These are phyloP conservation scores for Ictalurus furcatus DNA, from an alignment of 2,113 vertebrate species.

Conservation along the genomic window DNA sequence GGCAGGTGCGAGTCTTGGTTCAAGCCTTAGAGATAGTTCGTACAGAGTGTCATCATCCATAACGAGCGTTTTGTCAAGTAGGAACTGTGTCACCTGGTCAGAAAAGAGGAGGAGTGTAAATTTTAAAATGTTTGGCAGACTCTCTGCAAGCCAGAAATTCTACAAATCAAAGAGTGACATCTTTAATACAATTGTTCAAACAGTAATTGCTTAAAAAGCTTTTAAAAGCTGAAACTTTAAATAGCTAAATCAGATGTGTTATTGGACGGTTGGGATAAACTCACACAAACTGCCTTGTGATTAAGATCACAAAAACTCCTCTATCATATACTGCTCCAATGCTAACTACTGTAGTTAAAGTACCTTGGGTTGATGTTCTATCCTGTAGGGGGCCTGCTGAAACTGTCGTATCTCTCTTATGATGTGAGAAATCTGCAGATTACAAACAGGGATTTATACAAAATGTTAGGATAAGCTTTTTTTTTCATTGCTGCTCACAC, in stretches of 20 bases:
- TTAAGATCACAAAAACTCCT: not conserved
- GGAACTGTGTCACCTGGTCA: slow-evolving; percentile 90
- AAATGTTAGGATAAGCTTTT: not conserved
- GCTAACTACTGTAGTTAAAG: not conserved
- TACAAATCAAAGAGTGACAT: not conserved
- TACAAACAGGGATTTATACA: not conserved
- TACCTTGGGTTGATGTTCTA: slow-evolving; percentile 88
- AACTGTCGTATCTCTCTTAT: slow-evolving; percentile 90
- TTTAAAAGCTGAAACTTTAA: not conserved
- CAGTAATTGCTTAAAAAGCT: not conserved
- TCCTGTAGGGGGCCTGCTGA: slow-evolving; percentile 86
- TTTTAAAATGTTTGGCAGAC: not conserved
- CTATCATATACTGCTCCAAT: not conserved
- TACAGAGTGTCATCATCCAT: slow-evolving; percentile 96
- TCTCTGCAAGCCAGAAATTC: not conserved
- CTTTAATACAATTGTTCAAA: not conserved
- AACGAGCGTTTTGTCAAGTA: slow-evolving; percentile 91
- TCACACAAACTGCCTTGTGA: not conserved
- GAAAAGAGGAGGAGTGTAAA: slow-evolving; percentile 13
- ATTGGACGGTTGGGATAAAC: not conserved
- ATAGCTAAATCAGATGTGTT: not conserved
- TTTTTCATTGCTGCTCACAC: not conserved
- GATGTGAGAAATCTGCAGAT: slow-evolving; percentile 84
- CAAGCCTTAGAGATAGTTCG: slow-evolving; percentile 92
- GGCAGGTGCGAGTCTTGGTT: slow-evolving; percentile 81